A percentile compares a stretch with the other conserved stretches of the same genome.
These are phyloP conservation scores for Eristalis tenax DNA, from an alignment of 2,888 invertebrate species.

Conservation along the genomic window DNA sequence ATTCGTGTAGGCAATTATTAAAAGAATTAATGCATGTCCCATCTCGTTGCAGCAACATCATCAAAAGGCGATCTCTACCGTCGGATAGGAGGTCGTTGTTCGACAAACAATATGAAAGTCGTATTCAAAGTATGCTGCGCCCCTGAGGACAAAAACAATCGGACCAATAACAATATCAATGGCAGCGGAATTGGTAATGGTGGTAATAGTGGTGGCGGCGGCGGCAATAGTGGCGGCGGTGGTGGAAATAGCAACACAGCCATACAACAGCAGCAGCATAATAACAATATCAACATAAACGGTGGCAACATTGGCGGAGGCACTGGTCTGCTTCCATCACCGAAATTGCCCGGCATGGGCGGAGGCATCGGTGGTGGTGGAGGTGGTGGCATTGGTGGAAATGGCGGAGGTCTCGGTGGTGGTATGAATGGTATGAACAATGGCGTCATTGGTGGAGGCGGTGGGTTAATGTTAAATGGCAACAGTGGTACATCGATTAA, in stretches of 20 bases:
- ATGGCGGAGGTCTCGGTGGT: conserved; percentile 10
- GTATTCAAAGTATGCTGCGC: conserved; percentile 96
- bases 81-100: conserved; percentile 95
- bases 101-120: conserved; percentile 96
- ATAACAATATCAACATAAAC: conserved; percentile 76
- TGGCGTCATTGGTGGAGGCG: conserved; percentile 55
- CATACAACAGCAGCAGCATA: conserved; percentile 76
- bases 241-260: conserved; percentile 71
- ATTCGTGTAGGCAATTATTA: no score
- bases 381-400: conserved; percentile 50
- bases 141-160: conserved; percentile 85
- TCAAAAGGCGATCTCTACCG: conserved; percentile 95
- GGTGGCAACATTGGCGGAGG: conserved; percentile 78
- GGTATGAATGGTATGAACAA: conserved; percentile 70
- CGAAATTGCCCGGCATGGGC: conserved; percentile 33
- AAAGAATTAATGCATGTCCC: background rate
- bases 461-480: conserved; percentile 68
- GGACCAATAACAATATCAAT: conserved; percentile 81
- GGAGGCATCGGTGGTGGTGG: conserved; percentile 43
- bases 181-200: conserved; percentile 55
- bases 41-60: conserved; percentile 87
- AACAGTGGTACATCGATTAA: conserved; percentile 78
- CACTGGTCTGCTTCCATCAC: conserved; percentile 72
- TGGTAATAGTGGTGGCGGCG: conserved; percentile 62
- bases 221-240: conserved; percentile 63